A percentile compares a stretch with the other conserved stretches of the same genome.
phyloP scores from a whole-genome alignment of 2,797 vertebrate genomes.

The Channa striata region DNA sequence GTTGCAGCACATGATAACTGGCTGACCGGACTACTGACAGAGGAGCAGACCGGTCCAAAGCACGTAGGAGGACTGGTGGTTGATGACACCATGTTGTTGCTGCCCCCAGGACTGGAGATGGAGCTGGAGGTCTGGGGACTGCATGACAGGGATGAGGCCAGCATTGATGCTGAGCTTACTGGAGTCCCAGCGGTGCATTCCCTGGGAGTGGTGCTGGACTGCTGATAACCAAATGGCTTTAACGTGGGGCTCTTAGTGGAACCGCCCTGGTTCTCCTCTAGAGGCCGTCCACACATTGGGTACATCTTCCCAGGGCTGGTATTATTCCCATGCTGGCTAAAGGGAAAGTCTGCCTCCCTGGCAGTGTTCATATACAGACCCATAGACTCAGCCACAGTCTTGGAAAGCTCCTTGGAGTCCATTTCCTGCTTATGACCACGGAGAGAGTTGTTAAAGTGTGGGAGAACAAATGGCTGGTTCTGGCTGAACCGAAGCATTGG shows the following conservation, averaged over 20 bases:
- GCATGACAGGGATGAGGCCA: slow-evolving; percentile 87
- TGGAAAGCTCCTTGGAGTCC: slow-evolving; percentile 97
- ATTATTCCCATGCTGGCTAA: slow-evolving; percentile 87
- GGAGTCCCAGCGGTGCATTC: slow-evolving; percentile 85
- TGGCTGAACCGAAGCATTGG: slow-evolving; percentile 88
- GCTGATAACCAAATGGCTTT: slow-evolving; percentile 86
- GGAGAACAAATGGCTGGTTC: slow-evolving; percentile 85
- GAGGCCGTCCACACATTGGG: slow-evolving; percentile 87
- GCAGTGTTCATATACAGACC: slow-evolving; percentile 98
- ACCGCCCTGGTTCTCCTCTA: slow-evolving; percentile 83
- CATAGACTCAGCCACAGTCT: slow-evolving; percentile 98
- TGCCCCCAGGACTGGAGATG: slow-evolving; percentile 91
- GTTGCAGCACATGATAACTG: slow-evolving; percentile 87
- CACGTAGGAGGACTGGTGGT: slow-evolving; percentile 89
- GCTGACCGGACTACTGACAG: slow-evolving; percentile 88
- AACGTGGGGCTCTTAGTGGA: slow-evolving; percentile 80
- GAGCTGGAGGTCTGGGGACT: slow-evolving; percentile 91
- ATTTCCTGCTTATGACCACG: slow-evolving; percentile 90
- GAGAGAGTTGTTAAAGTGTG: slow-evolving; percentile 86
- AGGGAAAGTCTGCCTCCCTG: slow-evolving; percentile 93
- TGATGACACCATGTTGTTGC: slow-evolving; percentile 93
- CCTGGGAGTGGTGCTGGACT: slow-evolving; percentile 83
- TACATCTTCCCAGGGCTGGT: slow-evolving; percentile 90
- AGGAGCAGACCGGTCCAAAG: slow-evolving; percentile 87
- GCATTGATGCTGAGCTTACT: slow-evolving; percentile 84